A percentile compares a stretch with the other conserved stretches of the same genome.
These are phyloP conservation scores for Candidula unifasciata DNA, from an alignment of 2,888 invertebrate genomes.

Conservation along the genomic window DNA sequence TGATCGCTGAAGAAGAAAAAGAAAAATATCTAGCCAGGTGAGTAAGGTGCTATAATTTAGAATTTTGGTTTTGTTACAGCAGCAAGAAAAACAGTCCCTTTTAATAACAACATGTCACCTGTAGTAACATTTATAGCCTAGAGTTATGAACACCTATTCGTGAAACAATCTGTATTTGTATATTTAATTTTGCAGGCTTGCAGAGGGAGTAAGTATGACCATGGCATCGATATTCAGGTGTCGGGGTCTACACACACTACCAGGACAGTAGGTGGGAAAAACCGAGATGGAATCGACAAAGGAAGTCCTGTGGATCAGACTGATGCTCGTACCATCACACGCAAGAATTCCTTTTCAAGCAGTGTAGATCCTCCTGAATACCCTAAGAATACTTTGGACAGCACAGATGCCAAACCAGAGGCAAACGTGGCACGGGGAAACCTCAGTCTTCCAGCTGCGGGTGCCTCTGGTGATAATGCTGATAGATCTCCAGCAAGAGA, in stretches of 20 bases:
- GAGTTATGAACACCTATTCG: neutral
- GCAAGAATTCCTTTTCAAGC: constrained; percentile 27
- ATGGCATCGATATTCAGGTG: constrained; percentile 58
- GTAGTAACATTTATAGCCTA: no score
- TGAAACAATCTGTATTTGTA: neutral
- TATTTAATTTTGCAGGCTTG: constrained; percentile 62
- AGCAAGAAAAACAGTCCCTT: no score
- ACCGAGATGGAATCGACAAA: constrained; percentile 17
- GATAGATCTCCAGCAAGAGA: constrained; percentile 13
- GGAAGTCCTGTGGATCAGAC: constrained; percentile 1
- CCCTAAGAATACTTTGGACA: neutral
- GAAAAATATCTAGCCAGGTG: no score
- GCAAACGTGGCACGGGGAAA: neutral
- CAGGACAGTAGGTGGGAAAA: neutral
- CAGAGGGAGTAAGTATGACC: constrained; percentile 64
- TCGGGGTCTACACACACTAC: neutral
- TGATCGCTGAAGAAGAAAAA: no score
- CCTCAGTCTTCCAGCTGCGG: neutral
- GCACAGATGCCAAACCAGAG: constrained; percentile 26
- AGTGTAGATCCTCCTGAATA: constrained; percentile 49
- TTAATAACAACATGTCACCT: no score
- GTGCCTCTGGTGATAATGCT: neutral
- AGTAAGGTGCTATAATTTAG: no score
- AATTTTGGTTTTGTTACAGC: no score
- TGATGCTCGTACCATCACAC: neutral